Evolutionary conservation across 1,140 invertebrate species (phyloP).

Genomic region (Diorhabda carinulata): DNA sequence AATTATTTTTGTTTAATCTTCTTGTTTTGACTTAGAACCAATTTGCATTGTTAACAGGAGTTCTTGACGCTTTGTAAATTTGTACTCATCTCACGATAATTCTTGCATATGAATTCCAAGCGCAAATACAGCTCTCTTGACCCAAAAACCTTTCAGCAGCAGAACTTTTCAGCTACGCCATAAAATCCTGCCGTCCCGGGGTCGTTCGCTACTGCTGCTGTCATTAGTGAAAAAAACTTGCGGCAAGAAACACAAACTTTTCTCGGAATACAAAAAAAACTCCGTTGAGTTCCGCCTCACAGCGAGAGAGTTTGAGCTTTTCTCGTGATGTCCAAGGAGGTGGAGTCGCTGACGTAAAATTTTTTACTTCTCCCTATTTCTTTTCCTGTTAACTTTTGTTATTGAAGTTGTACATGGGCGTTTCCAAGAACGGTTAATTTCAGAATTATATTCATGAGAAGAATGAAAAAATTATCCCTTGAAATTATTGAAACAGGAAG

Average conservation of each 20-base stretch:
- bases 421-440: no score
- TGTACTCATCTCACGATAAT: no score
- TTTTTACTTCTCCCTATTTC: neutral
- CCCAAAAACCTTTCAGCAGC: neutral
- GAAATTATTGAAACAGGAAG: no score
- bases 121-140: neutral
- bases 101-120: no score
- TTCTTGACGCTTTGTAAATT: no score
- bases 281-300: neutral
- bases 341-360: neutral
- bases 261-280: neutral
- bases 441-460: no score
- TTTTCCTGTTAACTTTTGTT: no score
- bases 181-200: neutral
- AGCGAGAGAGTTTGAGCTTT: neutral
- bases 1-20: no score
- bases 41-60: no score
- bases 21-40: no score
- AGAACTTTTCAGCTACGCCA: neutral
- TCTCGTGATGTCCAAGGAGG: neutral
- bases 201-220: neutral
- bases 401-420: no score
- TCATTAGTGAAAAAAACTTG: neutral
- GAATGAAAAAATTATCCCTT: no score
- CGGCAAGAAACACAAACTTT: neutral